Evolutionary conservation across 2,113 vertebrate species (phyloP), one percentile per base, ranked within the genome.

Genomic region (Coreoperca whiteheadi): DNA sequence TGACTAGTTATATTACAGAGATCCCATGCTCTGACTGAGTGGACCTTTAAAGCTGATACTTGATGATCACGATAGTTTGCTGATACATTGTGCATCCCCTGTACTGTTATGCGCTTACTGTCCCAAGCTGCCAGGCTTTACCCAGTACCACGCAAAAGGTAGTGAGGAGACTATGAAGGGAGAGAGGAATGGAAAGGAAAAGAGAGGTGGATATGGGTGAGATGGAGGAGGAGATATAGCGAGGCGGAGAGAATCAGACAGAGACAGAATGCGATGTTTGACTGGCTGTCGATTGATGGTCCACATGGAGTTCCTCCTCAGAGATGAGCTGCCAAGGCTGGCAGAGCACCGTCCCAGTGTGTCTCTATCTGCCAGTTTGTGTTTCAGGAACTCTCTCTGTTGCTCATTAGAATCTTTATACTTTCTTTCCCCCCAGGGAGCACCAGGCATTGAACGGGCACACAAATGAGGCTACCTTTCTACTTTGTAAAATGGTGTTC

Each of bases 401-500:
- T 71, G 87, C 93, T 94, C 90, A 91, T 94, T 94, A 94, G 78
- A 86, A 86, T 83, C 87, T 88, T 87, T 76, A 88, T 74, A 79
- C 88, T 69, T 87, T 85, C 76, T 34, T 57, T 51, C 82, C 32
- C 90, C 83, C 77, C 28, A 34, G 91, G 89, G 92, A 92, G 81
- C 74, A 15, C 34, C 74, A 59, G 74, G 75, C 81, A 57, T 63
- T 68, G 88, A 88, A 89, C 48, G 63, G 83, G 77, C 75, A 39
- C 76, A 74, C 82, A 91, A 93, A 94, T 91, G 90, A 92, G 91
- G 87, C 87, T 92, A 84, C 87, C 90, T 94, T 89, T 83, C 87
- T 84, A 56, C 82, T 90, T 89, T 89, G 87, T 89, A 56, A 78
- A 74, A 77, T 65, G 28, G 64, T 80, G 80, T 77, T 88, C 82